Conservation (phyloP, 2,113 vertebrate species). For the Chiloscyllium plagiosum region DNA sequence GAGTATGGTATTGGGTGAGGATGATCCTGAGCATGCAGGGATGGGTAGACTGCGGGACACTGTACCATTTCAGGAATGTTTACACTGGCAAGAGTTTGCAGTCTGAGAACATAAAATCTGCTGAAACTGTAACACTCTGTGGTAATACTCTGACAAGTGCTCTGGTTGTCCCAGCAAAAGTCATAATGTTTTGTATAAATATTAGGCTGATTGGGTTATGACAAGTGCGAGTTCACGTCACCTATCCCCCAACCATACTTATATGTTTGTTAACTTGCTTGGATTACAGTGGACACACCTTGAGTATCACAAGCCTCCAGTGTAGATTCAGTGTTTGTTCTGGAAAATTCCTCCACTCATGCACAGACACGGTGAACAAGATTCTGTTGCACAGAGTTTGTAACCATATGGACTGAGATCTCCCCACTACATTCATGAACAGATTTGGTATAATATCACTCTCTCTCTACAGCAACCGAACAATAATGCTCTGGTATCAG, state of each 20-base stretch:
- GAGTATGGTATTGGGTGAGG: slow-evolving; percentile 25
- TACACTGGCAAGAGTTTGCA: not conserved
- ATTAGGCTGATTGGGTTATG: not conserved
- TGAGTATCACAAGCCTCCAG: not conserved
- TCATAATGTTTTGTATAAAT: not conserved
- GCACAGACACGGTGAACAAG: not conserved
- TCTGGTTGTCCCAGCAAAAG: not conserved
- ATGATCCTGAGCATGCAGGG: not conserved
- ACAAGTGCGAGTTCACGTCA: not conserved
- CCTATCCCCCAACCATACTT: too few species aligned
- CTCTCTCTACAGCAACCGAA: not conserved
- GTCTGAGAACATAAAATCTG: too few species aligned
- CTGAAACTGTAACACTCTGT: not conserved
- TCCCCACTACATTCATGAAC: not conserved
- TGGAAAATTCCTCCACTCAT: not conserved
- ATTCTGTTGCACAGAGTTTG: not conserved
- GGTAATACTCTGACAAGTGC: not conserved
- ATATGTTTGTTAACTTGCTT: too few species aligned
- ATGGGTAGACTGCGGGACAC: not conserved
- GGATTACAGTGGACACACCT: not conserved
- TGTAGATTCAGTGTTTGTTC: not conserved
- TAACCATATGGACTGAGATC: not conserved
- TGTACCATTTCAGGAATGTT: not conserved
- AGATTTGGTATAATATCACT: not conserved
- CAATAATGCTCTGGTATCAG: not conserved